These are phyloP conservation scores for Himalopsyche japonica DNA, from an alignment of 2,888 invertebrate species.

Conservation along the genomic window DNA sequence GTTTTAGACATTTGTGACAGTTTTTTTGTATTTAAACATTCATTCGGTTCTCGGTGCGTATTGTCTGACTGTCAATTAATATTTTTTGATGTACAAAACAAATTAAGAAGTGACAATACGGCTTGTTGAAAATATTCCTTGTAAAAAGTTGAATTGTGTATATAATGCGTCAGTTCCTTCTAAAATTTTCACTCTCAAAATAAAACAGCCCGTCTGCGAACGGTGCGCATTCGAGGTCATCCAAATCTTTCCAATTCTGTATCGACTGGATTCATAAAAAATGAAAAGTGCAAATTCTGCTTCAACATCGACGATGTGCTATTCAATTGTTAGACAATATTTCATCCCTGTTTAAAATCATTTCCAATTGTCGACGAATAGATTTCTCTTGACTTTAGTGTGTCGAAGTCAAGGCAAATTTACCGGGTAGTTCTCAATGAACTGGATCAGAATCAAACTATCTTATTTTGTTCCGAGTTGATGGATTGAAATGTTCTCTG, in stretches of 20 bases:
- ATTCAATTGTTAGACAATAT: neutral
- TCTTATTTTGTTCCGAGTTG: no score
- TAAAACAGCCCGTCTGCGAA: neutral
- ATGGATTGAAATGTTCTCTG: no score
- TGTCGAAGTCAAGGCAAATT: neutral
- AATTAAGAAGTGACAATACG: neutral
- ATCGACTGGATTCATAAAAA: neutral
- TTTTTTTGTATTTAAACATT: neutral
- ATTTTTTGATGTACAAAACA: neutral
- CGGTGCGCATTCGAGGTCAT: neutral
- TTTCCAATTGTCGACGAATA: neutral
- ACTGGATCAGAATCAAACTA: no score
- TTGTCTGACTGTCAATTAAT: neutral
- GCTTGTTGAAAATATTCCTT: neutral
- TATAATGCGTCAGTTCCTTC: neutral
- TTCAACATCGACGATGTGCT: neutral
- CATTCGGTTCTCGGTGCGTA: neutral
- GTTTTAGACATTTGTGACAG: neutral
- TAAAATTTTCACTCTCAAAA: neutral
- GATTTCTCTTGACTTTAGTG: neutral
- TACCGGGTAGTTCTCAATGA: no score
- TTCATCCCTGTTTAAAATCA: neutral
- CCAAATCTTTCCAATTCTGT: neutral
- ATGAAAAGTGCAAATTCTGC: neutral
- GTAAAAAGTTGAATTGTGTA: neutral